Evolutionary conservation across 2,113 vertebrate genomes (phyloP).

Genomic region (Varanus salvator): DNA sequence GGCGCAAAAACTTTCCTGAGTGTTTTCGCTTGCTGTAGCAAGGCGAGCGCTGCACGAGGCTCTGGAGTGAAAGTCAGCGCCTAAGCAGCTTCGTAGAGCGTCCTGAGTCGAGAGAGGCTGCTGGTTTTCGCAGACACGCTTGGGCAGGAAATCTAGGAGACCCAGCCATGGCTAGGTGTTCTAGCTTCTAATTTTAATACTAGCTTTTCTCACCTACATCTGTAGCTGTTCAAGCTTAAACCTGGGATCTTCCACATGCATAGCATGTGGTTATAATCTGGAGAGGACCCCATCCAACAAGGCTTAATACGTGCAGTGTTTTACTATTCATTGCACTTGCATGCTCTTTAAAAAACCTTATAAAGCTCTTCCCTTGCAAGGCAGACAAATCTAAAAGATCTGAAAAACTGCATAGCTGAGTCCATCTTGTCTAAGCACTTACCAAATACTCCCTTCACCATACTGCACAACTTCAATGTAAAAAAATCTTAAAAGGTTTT

Average conservation of each 20-base stretch:
- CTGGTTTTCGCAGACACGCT: neutral
- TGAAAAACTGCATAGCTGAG: too few relatives aligned
- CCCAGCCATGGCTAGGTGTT: neutral
- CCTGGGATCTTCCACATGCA: neutral
- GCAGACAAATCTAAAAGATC: too few relatives aligned
- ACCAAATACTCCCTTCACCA: too few relatives aligned
- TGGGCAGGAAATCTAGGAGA: neutral
- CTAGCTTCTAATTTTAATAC: neutral
- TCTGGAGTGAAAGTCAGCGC: rapidly evolving
- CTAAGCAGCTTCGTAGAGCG: neutral
- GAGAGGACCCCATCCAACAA: neutral
- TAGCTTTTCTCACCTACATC: too few relatives aligned
- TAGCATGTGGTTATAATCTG: neutral
- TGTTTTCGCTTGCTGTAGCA: neutral
- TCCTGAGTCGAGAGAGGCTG: neutral
- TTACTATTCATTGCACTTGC: neutral
- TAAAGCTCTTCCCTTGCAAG: neutral
- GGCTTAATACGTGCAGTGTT: neutral
- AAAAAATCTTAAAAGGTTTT: too few relatives aligned
- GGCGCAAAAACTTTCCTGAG: neutral
- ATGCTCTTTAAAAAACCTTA: neutral
- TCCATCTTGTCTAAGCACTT: too few relatives aligned
- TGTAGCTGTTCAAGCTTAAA: neutral
- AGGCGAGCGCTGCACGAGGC: rapidly evolving
- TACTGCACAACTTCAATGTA: too few relatives aligned